These are phyloP conservation scores for Pyrocephalus nanus DNA, from an alignment of 2,797 vertebrate species.

Conservation along the genomic window DNA sequence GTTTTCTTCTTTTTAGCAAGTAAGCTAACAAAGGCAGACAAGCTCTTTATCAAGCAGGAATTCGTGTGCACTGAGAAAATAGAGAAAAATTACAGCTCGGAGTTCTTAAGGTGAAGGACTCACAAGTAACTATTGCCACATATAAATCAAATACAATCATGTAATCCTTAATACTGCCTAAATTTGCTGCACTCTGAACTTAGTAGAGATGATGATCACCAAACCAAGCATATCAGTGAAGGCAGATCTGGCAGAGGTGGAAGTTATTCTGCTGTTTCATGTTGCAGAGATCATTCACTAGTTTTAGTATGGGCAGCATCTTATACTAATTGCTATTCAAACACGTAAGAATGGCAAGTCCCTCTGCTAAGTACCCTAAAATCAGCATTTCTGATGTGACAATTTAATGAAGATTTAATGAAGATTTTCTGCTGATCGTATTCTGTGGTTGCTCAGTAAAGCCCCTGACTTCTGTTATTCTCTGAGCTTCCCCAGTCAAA, in stretches of 20 bases:
- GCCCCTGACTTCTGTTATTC: neutral
- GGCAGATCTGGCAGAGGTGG: neutral
- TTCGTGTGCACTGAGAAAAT: accelerated
- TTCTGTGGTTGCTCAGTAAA: neutral
- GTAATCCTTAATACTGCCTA: neutral
- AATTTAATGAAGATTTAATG: neutral
- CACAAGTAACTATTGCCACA: neutral
- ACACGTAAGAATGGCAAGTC: neutral
- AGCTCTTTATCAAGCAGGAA: neutral
- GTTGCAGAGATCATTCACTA: neutral
- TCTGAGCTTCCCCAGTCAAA: neutral
- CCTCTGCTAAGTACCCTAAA: neutral
- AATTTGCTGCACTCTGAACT: neutral
- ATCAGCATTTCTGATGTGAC: neutral
- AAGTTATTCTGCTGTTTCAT: neutral
- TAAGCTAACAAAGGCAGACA: neutral
- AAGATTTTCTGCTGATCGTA: neutral
- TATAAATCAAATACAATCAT: neutral
- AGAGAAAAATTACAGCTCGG: neutral
- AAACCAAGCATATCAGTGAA: neutral
- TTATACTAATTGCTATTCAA: neutral
- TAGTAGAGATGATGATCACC: neutral
- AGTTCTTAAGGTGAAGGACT: neutral
- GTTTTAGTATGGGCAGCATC: neutral
- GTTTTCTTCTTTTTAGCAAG: neutral